Evolutionary conservation across 1,140 invertebrate genomes (phyloP).

Genomic region (Sminthurinus signatus): DNA sequence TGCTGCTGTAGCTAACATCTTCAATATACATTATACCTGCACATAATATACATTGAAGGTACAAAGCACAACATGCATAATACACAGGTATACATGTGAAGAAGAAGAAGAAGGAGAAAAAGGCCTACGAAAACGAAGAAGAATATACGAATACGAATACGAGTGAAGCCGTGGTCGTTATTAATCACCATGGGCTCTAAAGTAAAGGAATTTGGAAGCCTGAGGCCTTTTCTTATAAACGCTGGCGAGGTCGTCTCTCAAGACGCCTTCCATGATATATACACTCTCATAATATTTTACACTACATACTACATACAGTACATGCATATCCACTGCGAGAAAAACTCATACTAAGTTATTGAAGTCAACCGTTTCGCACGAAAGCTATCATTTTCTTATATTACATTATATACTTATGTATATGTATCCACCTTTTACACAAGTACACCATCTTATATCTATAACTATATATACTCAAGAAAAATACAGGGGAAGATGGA

Average conservation of each 20-base stretch:
- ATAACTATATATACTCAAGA: too few relatives aligned
- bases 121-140: background rate
- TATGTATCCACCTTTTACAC: too few relatives aligned
- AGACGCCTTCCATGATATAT: conserved; percentile 11
- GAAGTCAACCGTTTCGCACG: conserved; percentile 4
- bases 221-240: conserved; percentile 16
- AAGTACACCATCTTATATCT: too few relatives aligned
- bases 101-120: conserved; percentile 20
- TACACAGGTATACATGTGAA: conserved; percentile 1
- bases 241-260: conserved; percentile 25
- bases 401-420: too few relatives aligned
- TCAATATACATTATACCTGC: too few relatives aligned
- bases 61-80: too few relatives aligned
- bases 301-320: background rate
- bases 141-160: background rate
- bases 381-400: conserved; percentile 11
- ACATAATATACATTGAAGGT: too few relatives aligned
- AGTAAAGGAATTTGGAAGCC: conserved; percentile 23
- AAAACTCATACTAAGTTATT: background rate
- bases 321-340: background rate
- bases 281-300: background rate
- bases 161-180: conserved; percentile 25
- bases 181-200: conserved; percentile 29
- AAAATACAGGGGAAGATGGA: too few relatives aligned
- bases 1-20: too few relatives aligned